Evolutionary conservation across 2,797 vertebrate genomes (phyloP), one percentile per base, ranked within the genome.

Genomic region (Lagodon rhomboides): DNA sequence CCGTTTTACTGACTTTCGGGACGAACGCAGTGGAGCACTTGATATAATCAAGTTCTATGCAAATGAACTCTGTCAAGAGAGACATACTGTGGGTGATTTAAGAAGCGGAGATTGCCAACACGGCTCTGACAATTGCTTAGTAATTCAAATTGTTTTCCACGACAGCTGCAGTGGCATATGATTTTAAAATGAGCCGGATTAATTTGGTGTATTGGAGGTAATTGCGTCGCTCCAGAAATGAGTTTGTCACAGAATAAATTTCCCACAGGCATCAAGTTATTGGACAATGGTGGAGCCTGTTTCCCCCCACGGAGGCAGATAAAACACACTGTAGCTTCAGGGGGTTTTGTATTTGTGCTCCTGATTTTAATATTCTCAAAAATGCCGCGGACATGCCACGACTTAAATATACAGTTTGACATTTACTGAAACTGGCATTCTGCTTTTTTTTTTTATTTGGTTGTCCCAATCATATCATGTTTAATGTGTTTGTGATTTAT

Each of bases 191-290:
- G 73, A 84, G 27, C 56, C 68, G 62, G 79, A 85, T 90, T 85
- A 73, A 89, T 89, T 82, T 81, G 75, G 18, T 58, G 58, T 78
- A 60, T 81, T 83, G 62, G 67, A 84, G 51, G 76, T 87, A 81
- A 88, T 86, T 41, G 25, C 62, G 20, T 79, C 27, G 43, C 70
- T 79, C 22, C 68, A 79, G 73, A 82, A 91, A 91, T 84, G 27
- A 80, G 62, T 83, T 81, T 81, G 68, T 79, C 38, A 30, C 55
- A 66, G 73, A 83, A 86, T 73, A 74, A 58, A 86, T 91, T 87
- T 87, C 87, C 85, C 88, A 84, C 50, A 77, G 85, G 89, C 84
- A 75, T 82, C 63, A 50, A 62, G 49, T 77, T 82, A 85, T 87
- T 80, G 54, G 73, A 88, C 79, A 85, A 74, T 72, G 68, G 38